Conservation (phyloP, 2,888 invertebrate species). For the Dromius quadrimaculatus region DNA sequence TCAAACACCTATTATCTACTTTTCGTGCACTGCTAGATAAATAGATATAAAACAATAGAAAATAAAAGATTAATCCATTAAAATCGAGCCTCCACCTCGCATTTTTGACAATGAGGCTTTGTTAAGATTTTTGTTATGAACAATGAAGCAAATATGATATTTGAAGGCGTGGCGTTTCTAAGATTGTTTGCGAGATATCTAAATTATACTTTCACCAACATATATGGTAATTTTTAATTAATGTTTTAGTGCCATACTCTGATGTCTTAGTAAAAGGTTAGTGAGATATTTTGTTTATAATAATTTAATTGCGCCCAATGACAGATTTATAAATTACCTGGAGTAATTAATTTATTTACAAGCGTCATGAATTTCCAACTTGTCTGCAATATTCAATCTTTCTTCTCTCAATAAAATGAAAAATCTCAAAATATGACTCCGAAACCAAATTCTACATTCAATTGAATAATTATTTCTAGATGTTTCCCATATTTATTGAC, state of each 20-base stretch:
- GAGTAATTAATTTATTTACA: no score
- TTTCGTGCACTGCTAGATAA: constrained; percentile 28
- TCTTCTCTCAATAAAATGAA: background rate
- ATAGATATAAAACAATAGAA: constrained; percentile 36
- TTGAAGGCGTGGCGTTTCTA: constrained; percentile 27
- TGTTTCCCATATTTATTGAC: no score
- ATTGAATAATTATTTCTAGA: no score
- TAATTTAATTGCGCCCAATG: constrained; percentile 27
- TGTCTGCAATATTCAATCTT: background rate
- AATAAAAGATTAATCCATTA: constrained; percentile 15
- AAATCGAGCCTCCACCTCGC: constrained; percentile 16
- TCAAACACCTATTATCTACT: constrained; percentile 18
- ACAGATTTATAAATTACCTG: constrained; percentile 21
- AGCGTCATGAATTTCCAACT: background rate
- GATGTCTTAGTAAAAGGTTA: constrained; percentile 33
- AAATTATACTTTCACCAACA: constrained; percentile 37
- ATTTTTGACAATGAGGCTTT: constrained; percentile 24
- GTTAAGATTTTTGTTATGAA: constrained; percentile 25
- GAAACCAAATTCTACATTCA: background rate
- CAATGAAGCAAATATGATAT: constrained; percentile 27
- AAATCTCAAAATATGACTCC: background rate
- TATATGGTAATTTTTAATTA: constrained; percentile 38
- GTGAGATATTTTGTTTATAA: constrained; percentile 33
- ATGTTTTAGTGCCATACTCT: constrained; percentile 33
- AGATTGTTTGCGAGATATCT: constrained; percentile 19